Evolutionary conservation across 2,888 invertebrate species (phyloP), one percentile per base, ranked within the genome.

Genomic region (Diadegma fenestrale): DNA sequence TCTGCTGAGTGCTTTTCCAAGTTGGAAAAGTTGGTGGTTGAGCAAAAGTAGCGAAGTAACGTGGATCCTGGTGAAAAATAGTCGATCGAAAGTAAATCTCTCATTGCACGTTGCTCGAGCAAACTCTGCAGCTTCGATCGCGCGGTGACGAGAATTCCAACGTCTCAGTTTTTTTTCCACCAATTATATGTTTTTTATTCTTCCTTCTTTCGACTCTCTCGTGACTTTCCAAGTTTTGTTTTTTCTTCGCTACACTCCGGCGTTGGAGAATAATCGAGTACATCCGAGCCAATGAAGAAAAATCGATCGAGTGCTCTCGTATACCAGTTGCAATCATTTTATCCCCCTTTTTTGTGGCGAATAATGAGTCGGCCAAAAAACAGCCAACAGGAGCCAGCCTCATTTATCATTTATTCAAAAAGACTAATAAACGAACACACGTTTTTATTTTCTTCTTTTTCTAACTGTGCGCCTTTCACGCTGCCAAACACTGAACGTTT

Each of bases 31-130:
- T 71, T 45, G 12, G 12, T 26, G 43, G 54, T 43, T 41, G 54
- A 51, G 54, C 8, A 8, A 48, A 48, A 69, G 45, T 14, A 37
- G 48, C 63, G 61, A 33, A n/a, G n/a, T n/a, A n/a, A 68, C 30
- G 58, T 14, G 41, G 12, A 43, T 5, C 45, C 58, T 37, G 12
- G 61, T 76, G 61, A 81, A 71, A 81, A 81, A 81, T 81, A 63
- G 22, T 76, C 64, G 63, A 77, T 64, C 51, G 51, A 51, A 51
- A 43, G 41, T 30, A 58, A 71, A 33, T 63, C 69, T 43, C 76
- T 64, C 54, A 63, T 41, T 48, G 19, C n/a, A 54, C 37, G 14
- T 17, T 3, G n/a, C 12, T 41, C 22, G 1, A 12, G 43, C n/a
- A 33, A 5, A 33, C 3, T 30, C 43, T 10, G 45, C n/a, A 41